These are phyloP conservation scores for Barypeithes pellucidus DNA, from an alignment of 2,888 invertebrate genomes.

Conservation along the genomic window DNA sequence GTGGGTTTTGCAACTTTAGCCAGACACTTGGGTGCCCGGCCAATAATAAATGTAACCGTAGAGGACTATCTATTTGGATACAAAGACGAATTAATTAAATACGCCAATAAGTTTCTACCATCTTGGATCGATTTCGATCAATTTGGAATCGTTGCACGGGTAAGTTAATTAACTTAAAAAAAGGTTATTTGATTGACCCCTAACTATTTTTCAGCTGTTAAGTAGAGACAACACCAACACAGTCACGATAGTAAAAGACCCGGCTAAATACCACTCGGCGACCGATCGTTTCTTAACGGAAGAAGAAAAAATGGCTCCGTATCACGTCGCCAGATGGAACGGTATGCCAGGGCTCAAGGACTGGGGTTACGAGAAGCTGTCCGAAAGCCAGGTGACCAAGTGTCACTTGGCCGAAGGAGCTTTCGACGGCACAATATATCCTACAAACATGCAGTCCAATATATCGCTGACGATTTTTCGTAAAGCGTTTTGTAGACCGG, in stretches of 20 bases:
- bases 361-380: conserved; percentile 76
- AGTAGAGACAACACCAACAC: conserved; percentile 76
- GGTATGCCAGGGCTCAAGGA: conserved; percentile 78
- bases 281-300: conserved; percentile 58
- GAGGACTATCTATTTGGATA: conserved; percentile 89
- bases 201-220: conserved; percentile 71
- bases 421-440: conserved; percentile 83
- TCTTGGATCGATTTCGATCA: conserved; percentile 85
- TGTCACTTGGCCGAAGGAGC: conserved; percentile 81
- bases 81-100: conserved; percentile 80
- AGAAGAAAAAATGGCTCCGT: conserved; percentile 67
- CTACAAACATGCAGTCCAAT: conserved; percentile 74
- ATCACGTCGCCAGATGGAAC: conserved; percentile 78
- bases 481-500: conserved; percentile 83
- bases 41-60: conserved; percentile 78
- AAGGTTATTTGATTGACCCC: neutral
- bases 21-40: conserved; percentile 73
- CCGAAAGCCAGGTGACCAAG: conserved; percentile 69
- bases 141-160: conserved; percentile 88
- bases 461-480: conserved; percentile 78
- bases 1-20: conserved; percentile 76
- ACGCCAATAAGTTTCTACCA: conserved; percentile 82
- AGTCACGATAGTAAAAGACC: conserved; percentile 73
- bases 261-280: conserved; percentile 56
- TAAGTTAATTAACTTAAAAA: conserved; percentile 69